Evolutionary conservation across 64 coral and sea anemone genomes (phyloP).

Genomic region (Montipora sp.): DNA sequence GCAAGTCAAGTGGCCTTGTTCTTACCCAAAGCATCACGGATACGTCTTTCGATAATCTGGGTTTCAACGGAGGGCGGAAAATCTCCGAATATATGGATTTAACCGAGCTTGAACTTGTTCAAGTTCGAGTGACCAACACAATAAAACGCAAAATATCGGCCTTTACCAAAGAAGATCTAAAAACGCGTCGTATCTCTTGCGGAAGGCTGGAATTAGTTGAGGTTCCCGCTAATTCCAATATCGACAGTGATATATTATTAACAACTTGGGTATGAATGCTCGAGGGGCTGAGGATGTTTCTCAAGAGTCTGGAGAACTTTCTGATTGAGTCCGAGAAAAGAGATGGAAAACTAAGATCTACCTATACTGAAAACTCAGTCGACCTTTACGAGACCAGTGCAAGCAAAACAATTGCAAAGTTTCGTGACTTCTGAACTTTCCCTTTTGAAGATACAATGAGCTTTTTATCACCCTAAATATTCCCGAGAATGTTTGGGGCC

Average conservation of each 20-base stretch:
- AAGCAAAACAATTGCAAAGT: no score
- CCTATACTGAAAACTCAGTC: no score
- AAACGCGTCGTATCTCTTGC: constrained; percentile 35
- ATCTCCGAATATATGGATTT: constrained; percentile 78
- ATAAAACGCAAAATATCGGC: constrained; percentile 68
- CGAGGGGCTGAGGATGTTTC: no score
- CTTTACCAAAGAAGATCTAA: constrained; percentile 65
- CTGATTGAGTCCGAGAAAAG: no score
- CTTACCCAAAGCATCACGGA: constrained; percentile 56
- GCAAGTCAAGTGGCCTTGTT: not conserved
- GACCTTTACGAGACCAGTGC: no score
- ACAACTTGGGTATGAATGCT: not conserved
- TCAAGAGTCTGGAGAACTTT: no score
- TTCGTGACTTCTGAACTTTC: no score
- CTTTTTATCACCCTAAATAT: no score
- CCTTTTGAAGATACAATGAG: no score
- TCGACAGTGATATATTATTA: constrained; percentile 4
- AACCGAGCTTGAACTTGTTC: constrained; percentile 42
- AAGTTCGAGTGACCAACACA: constrained; percentile 38
- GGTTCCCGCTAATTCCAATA: constrained; percentile 25
- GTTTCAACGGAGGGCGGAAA: constrained; percentile 59
- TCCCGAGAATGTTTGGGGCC: no score
- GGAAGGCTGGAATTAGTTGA: constrained; percentile 59
- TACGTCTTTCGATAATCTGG: constrained; percentile 71
- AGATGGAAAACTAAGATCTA: no score